Conservation (phyloP, 1,140 invertebrate species). For the Nephila pilipes region DNA sequence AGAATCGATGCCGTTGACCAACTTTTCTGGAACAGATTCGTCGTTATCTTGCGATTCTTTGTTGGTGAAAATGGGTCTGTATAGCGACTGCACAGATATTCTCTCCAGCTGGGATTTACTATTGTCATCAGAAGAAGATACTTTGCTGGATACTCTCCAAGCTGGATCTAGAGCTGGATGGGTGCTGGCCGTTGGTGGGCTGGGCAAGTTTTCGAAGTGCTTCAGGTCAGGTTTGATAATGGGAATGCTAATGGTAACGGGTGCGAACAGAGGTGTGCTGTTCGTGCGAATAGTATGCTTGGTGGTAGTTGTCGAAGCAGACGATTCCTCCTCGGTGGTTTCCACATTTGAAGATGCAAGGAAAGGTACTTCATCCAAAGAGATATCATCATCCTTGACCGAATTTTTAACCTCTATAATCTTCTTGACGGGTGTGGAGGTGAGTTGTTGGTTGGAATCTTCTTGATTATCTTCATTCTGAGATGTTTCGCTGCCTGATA, state of each 20-base stretch:
- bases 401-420: slow-evolving; percentile 17
- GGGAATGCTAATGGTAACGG: slow-evolving; percentile 69
- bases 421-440: slow-evolving; percentile 53
- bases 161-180: neutral
- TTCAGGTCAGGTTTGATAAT: slow-evolving; percentile 70
- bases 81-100: slow-evolving; percentile 60
- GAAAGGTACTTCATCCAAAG: slow-evolving; percentile 46
- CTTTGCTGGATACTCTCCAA: neutral
- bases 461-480: neutral
- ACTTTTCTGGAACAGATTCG: neutral
- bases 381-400: slow-evolving; percentile 46
- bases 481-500: neutral
- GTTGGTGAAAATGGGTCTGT: slow-evolving; percentile 54
- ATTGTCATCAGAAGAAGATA: neutral
- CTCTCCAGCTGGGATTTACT: slow-evolving; percentile 1
- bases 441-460: slow-evolving; percentile 2
- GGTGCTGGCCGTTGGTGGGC: slow-evolving; percentile 63
- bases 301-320: neutral
- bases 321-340: neutral
- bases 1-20: slow-evolving; percentile 63
- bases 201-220: slow-evolving; percentile 66
- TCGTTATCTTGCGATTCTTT: neutral
- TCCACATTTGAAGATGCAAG: neutral
- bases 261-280: slow-evolving; percentile 29
- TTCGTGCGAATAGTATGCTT: slow-evolving; percentile 18